Percentiles rank a stretch among this genome's conserved stretches.
Evolutionary conservation across 2,888 invertebrate species (phyloP).

Genomic region (Tridacna crocea): DNA sequence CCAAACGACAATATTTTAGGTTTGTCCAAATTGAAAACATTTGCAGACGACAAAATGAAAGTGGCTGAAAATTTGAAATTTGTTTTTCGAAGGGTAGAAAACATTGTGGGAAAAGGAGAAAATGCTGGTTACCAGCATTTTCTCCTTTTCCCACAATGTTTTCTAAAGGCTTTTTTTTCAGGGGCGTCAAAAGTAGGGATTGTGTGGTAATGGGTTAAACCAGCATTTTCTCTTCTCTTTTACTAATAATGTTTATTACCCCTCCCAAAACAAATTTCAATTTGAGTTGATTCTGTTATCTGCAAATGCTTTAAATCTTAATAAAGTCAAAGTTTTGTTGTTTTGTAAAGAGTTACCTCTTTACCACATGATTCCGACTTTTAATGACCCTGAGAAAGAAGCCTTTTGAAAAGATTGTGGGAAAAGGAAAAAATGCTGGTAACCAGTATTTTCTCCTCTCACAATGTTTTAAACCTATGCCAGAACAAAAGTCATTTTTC

Average conservation of each 20-base stretch:
- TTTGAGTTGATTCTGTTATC: background rate
- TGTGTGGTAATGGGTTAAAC: background rate
- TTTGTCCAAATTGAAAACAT: too few relatives aligned
- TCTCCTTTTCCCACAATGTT: background rate
- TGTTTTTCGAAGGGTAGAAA: too few relatives aligned
- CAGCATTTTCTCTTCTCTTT: background rate
- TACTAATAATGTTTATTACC: background rate
- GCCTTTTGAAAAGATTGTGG: background rate
- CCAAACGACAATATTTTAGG: too few relatives aligned
- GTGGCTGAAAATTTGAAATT: too few relatives aligned
- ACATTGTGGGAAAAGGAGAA: constrained; percentile 6
- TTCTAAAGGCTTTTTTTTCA: background rate
- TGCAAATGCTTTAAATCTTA: background rate
- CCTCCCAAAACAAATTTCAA: background rate
- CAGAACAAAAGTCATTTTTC: too few relatives aligned
- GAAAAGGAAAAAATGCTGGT: background rate
- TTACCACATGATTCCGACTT: too few relatives aligned
- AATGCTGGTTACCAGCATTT: background rate
- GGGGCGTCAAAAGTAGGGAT: too few relatives aligned
- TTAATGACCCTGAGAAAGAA: too few relatives aligned
- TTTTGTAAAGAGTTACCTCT: too few relatives aligned
- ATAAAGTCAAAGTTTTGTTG: too few relatives aligned
- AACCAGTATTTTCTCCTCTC: background rate
- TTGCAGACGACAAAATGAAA: too few relatives aligned
- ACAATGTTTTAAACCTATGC: too few relatives aligned